Evolutionary conservation across 1,140 invertebrate genomes (phyloP), one percentile per base, ranked within the genome.

Genomic region (Calephelis virginiensis): DNA sequence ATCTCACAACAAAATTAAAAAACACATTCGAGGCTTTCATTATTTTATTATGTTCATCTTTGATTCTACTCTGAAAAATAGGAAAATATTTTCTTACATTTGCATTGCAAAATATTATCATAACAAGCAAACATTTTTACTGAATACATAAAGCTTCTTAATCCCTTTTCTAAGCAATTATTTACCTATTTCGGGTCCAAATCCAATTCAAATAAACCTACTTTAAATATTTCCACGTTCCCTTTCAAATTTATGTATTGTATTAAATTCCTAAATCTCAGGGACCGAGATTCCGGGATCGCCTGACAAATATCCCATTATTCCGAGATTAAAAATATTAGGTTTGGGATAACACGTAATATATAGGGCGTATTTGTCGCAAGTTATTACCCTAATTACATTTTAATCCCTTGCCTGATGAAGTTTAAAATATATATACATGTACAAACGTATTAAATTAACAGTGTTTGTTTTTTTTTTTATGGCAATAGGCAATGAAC

Each of bases 221-320:
- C 17, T 28, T 28, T 37, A 56, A 56, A 56, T 56, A 56, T 56
- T 37, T 56, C 28, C 53, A 28, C 17, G 53, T 56, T 56, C 50
- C 17, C 50, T 14, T 56, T 56, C 50, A 17, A 56, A 56, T 56
- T 56, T 56, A 56, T 56, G 50, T 56, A 28, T 56, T 28, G 50
- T 56, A 56, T 56, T 56, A 56, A 56, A 56, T 28, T 28, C 50
- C 50, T 28, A 56, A 56, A 56, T 56, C 50, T 28, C 50, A 14
- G 50, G 50, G 50, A 10, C 14, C 28, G 28, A 9, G 17, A 9
- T 14, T 53, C 50, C 14, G 17, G 28, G 9, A 28, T 53, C 50
- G 50, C 17, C 50, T 53, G 14, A 53, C 50, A 50, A 49, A 49
- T 49, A 53, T 53, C 49, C 48, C n/a, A 50, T 50, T 50, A 50